Conservation (phyloP, 2,888 invertebrate species). For the Catocala fraxini region DNA sequence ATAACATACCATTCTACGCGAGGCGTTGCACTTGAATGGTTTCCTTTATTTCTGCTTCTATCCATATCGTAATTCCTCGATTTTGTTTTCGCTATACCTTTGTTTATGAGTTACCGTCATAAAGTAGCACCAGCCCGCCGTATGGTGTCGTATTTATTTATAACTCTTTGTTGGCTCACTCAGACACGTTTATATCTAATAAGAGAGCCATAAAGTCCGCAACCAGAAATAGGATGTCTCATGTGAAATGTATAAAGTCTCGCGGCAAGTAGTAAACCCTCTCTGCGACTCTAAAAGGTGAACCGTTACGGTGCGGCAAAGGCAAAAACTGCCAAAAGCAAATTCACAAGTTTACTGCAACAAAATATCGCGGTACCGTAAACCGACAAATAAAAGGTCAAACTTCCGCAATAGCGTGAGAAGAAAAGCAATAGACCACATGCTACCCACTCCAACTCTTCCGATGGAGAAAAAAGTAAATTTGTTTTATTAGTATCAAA, state of each 20-base stretch:
- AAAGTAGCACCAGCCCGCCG: conserved; percentile 31
- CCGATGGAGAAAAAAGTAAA: conserved; percentile 76
- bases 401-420: conserved; percentile 69
- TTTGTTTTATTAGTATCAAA: conserved; percentile 86
- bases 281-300: conserved; percentile 64
- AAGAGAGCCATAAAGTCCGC: conserved; percentile 71
- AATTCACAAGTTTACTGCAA: conserved; percentile 64
- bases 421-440: conserved; percentile 76
- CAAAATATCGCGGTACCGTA: conserved; percentile 60
- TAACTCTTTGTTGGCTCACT: conserved; percentile 57
- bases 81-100: conserved; percentile 45
- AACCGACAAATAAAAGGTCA: conserved; percentile 70
- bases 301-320: conserved; percentile 44
- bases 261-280: conserved; percentile 69
- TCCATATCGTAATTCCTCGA: conserved; percentile 43
- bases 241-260: conserved; percentile 70
- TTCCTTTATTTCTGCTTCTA: conserved; percentile 53
- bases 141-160: conserved; percentile 53
- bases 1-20: conserved; percentile 73
- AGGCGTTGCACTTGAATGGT: conserved; percentile 71
- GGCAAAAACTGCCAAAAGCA: conserved; percentile 60
- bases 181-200: conserved; percentile 68
- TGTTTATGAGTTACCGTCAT: conserved; percentile 46
- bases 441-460: conserved; percentile 74
- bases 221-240: conserved; percentile 67